Evolutionary conservation across 2,888 invertebrate species (phyloP), one percentile per base, ranked within the genome.

Genomic region (Clivina fossor): DNA sequence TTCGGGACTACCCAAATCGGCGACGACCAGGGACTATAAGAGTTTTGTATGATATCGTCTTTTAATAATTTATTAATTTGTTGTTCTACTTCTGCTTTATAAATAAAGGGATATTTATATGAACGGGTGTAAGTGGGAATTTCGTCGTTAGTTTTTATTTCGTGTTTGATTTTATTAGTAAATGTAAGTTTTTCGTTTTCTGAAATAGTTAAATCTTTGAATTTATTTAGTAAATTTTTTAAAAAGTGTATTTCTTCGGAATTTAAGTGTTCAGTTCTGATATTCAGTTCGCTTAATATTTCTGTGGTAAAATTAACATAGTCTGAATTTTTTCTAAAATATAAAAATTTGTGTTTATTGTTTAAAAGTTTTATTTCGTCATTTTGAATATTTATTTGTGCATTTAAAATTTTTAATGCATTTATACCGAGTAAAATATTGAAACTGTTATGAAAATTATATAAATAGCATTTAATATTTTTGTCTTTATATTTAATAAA

Each of bases 1-100:
- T 64, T 67, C 13, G 63, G 62, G n/a, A 65, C 66, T 28, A 64
- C 58, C 62, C 63, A 65, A 16, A 68, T 49, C 8, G 64, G 65
- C n/a, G 60, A 56, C 24, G 55, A 60, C 57, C 64, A 66, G 9
- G 62, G 64, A 1, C 60, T 61, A 19, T 58, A 48, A 8, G 60
- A 61, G 3, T 55, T 62, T 28, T 37, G 20, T 7, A 68, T 64
- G 19, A 68, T 67, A 22, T 49, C 56, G 11, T 58, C 38, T 11
- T 60, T 51, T 43, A 65, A 33, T 55, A 66, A 58, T 48, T 61
- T 44, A 11, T 47, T 15, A 5, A 68, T 63, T 58, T 68, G 64
- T 18, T 30, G 61, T 35, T 61, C 46, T 3, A 67, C 62, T 61
- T 69, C 65, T 33, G 60, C 33, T 56, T 65, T 65, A 51, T 67